phyloP scores from a whole-genome alignment of 2,797 vertebrate genomes.

The Graptemys geographica region DNA sequence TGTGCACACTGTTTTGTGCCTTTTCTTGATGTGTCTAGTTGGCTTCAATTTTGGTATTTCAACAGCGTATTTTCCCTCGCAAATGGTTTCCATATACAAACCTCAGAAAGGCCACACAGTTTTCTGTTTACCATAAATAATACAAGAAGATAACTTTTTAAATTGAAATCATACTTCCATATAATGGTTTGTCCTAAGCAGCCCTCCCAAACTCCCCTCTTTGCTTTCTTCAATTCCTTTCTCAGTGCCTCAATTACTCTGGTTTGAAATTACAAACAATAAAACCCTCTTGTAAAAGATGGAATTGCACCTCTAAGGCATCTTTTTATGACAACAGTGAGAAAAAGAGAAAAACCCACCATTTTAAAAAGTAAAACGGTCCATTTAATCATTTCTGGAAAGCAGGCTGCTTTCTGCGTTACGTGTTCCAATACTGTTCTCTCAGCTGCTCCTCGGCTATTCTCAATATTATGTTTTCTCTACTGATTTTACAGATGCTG shows the following conservation, averaged over 20 bases:
- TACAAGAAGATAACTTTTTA: neutral
- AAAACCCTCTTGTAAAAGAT: slow-evolving; percentile 31
- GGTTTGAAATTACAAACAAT: slow-evolving; percentile 59
- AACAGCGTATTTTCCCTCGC: neutral
- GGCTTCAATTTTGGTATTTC: neutral
- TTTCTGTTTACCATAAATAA: neutral
- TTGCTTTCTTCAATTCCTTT: slow-evolving; percentile 2
- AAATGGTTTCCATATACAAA: neutral
- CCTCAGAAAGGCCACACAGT: neutral
- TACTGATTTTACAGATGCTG: neutral
- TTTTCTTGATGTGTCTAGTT: neutral
- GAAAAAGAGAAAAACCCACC: slow-evolving; percentile 35
- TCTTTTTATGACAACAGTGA: slow-evolving; percentile 33
- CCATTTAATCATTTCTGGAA: neutral
- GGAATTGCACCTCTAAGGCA: neutral
- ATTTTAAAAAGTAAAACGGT: neutral
- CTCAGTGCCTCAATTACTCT: slow-evolving; percentile 49
- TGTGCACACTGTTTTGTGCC: neutral
- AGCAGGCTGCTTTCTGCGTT: neutral
- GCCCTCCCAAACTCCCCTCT: neutral
- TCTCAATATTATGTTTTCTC: neutral
- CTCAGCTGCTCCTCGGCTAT: neutral
- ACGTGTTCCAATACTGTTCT: neutral
- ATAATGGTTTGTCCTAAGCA: neutral
- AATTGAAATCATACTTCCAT: neutral